Conservation (phyloP, 2,888 invertebrate species). For the Nomada lathburiana region DNA sequence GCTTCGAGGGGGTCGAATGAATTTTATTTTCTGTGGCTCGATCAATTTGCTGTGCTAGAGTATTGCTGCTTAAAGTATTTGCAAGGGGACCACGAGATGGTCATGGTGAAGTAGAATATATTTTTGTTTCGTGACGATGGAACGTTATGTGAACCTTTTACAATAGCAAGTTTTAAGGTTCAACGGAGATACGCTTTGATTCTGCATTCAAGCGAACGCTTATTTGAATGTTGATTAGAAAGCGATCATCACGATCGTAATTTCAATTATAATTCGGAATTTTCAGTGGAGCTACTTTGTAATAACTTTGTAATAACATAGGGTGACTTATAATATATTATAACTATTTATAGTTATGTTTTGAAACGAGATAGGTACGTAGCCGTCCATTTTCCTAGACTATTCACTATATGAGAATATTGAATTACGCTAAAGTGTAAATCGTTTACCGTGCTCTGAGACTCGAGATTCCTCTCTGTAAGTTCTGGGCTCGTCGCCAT, state of each 20-base stretch:
- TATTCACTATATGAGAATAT: background rate
- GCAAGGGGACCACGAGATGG: no score
- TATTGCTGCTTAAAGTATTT: no score
- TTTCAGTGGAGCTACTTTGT: background rate
- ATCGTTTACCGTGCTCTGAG: slow-evolving; percentile 88
- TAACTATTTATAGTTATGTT: no score
- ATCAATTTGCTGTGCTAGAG: no score
- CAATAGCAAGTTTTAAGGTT: background rate
- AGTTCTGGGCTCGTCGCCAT: slow-evolving; percentile 87
- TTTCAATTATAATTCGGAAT: background rate
- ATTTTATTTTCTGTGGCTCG: no score
- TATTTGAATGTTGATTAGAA: background rate
- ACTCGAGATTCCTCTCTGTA: slow-evolving; percentile 90
- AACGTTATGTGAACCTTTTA: background rate
- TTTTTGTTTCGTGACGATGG: background rate
- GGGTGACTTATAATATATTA: no score
- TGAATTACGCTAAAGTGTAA: slow-evolving; percentile 19
- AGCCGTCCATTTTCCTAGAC: no score
- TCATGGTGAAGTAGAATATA: no score
- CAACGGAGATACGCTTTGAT: background rate
- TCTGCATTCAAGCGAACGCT: background rate
- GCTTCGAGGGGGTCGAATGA: no score
- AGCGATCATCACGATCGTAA: background rate
- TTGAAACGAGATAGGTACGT: no score
- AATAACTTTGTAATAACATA: no score